These are phyloP conservation scores for Drosophila kanekoi DNA, from an alignment of 2,888 invertebrate species.

Conservation along the genomic window DNA sequence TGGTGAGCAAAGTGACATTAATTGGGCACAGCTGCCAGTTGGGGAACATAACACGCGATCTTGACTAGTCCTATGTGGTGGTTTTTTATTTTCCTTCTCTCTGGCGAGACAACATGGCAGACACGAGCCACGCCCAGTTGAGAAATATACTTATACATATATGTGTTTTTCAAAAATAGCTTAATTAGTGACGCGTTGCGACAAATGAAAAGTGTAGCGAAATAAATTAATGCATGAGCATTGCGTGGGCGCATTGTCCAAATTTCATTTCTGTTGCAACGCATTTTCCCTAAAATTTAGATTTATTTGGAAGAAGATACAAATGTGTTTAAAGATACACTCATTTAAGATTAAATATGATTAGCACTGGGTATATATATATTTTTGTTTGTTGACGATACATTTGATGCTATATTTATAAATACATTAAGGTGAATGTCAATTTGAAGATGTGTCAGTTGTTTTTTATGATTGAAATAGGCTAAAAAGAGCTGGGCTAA, in stretches of 20 bases:
- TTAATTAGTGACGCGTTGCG: conserved; percentile 70
- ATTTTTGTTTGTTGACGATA: neutral
- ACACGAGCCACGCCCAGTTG: conserved; percentile 53
- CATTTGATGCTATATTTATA: conserved; percentile 11
- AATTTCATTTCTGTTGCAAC: conserved; percentile 18
- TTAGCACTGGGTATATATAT: neutral
- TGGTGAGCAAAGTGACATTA: conserved; percentile 64
- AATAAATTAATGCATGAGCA: conserved; percentile 50
- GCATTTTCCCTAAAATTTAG: conserved; percentile 18
- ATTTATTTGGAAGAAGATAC: conserved; percentile 28
- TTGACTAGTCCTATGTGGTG: conserved; percentile 37
- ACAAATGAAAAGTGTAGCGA: conserved; percentile 60
- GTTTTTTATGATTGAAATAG: neutral
- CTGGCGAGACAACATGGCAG: conserved; percentile 57
- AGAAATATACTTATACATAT: conserved; percentile 23
- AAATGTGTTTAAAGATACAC: conserved; percentile 8
- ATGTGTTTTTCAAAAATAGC: conserved; percentile 62
- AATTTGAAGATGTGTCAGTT: neutral
- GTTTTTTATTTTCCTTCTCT: conserved; percentile 11
- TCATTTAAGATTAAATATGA: conserved; percentile 13
- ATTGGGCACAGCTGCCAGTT: conserved; percentile 69
- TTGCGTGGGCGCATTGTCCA: conserved; percentile 51
- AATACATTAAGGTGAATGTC: conserved; percentile 18
- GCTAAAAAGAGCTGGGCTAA: neutral
- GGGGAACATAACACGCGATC: conserved; percentile 61